Conservation (phyloP, 1,140 invertebrate species). For the Plodia interpunctella region DNA sequence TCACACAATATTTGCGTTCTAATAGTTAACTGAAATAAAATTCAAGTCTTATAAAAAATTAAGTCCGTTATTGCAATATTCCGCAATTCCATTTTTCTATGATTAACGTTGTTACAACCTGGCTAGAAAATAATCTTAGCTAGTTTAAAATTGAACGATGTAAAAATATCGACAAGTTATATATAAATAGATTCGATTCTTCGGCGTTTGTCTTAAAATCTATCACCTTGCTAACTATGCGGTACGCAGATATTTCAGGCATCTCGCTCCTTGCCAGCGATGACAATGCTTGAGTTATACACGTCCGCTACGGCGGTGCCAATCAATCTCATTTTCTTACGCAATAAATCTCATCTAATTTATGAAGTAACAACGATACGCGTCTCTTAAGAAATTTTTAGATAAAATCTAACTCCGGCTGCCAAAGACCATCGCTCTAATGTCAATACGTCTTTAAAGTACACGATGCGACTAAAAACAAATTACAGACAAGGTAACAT, state of each 20-base stretch:
- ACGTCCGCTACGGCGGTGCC: slow-evolving; percentile 36
- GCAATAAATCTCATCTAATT: slow-evolving; percentile 46
- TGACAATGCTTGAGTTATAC: slow-evolving; percentile 41
- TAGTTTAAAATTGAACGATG: neutral
- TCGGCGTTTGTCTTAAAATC: slow-evolving; percentile 20
- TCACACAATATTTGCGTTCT: neutral
- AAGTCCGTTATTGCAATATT: too few relatives aligned
- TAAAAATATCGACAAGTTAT: slow-evolving; percentile 8
- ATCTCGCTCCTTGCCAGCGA: slow-evolving; percentile 33
- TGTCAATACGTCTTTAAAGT: slow-evolving; percentile 9
- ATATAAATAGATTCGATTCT: slow-evolving; percentile 21
- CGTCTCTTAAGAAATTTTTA: slow-evolving; percentile 18
- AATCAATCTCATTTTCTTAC: slow-evolving; percentile 48
- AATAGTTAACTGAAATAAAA: neutral
- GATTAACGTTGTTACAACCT: too few relatives aligned
- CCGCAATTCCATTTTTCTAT: too few relatives aligned
- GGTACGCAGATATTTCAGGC: slow-evolving; percentile 24
- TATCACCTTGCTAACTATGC: slow-evolving; percentile 38
- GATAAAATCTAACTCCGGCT: slow-evolving; percentile 24
- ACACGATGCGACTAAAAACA: slow-evolving; percentile 7
- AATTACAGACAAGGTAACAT: slow-evolving; percentile 16
- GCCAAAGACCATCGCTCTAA: slow-evolving; percentile 21
- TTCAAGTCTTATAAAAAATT: too few relatives aligned
- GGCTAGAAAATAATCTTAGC: too few relatives aligned
- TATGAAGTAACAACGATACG: slow-evolving; percentile 31